phyloP scores from a whole-genome alignment of 1,140 invertebrate species.

The Medauroidea extradentata region DNA sequence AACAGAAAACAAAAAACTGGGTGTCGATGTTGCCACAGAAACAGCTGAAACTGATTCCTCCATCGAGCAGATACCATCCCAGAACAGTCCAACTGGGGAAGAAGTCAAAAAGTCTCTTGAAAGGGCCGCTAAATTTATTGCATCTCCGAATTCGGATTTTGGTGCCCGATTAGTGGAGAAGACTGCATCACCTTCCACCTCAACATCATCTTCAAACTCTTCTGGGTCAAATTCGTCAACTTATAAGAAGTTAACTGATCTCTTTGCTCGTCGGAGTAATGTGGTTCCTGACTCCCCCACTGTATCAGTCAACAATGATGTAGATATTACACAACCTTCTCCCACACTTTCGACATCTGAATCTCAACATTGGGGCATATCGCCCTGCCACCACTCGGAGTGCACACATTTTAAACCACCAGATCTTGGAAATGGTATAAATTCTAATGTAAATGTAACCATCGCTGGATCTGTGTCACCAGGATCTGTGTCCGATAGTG shows the following conservation, averaged over 20 bases:
- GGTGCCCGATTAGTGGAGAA: not conserved
- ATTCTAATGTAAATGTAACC: not conserved
- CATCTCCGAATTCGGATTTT: too few relatives aligned
- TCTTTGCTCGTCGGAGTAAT: conserved; percentile 47
- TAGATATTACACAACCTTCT: not conserved
- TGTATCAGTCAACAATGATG: not conserved
- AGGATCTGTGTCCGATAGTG: not conserved
- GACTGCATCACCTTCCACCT: conserved; percentile 21
- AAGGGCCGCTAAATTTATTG: too few relatives aligned
- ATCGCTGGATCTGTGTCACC: not conserved
- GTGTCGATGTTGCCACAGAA: too few relatives aligned
- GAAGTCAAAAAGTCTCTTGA: too few relatives aligned
- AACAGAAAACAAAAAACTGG: too few relatives aligned
- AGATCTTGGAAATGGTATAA: conserved; percentile 52
- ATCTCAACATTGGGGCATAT: conserved; percentile 5
- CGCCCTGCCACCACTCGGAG: conserved; percentile 34
- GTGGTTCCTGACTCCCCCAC: not conserved
- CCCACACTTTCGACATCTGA: conserved; percentile 18
- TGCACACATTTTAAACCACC: conserved; percentile 35
- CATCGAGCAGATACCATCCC: conserved; percentile 29
- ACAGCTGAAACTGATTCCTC: too few relatives aligned
- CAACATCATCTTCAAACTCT: conserved; percentile 48
- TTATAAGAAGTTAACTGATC: conserved; percentile 62
- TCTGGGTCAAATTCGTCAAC: conserved; percentile 53
- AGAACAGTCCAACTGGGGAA: conserved; percentile 41